Evolutionary conservation across 2,797 vertebrate genomes (phyloP).

Genomic region (Diglossa cyanea): DNA sequence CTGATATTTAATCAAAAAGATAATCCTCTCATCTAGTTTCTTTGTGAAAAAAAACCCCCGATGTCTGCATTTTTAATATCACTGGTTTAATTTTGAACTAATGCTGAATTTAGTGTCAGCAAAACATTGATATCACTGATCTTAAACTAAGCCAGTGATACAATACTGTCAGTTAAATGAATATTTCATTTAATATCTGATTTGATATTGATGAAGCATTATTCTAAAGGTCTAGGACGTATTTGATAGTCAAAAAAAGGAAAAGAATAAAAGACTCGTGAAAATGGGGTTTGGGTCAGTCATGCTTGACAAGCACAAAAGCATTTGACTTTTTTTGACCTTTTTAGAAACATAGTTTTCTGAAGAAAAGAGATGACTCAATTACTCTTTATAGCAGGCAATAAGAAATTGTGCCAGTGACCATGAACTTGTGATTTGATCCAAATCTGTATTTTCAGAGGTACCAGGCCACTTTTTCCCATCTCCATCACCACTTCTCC

Average conservation of each 20-base stretch:
- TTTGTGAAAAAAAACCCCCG: not conserved
- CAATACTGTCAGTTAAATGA: not conserved
- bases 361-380: not conserved
- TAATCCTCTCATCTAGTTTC: not conserved
- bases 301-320: not conserved
- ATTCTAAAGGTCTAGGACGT: not conserved
- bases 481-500: not conserved
- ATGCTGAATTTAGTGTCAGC: not conserved
- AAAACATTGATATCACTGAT: not conserved
- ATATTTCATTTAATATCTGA: not conserved
- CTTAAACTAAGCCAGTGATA: not conserved
- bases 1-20: not conserved
- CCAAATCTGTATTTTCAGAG: not conserved
- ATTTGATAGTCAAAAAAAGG: not conserved
- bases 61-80: not conserved
- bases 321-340: not conserved
- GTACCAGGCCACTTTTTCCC: not conserved
- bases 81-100: not conserved
- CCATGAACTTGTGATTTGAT: not conserved
- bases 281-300: not conserved
- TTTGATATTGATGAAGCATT: not conserved
- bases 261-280: not conserved
- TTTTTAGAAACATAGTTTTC: not conserved
- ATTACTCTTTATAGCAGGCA: not conserved
- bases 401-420: not conserved